Percentiles rank a stretch among this genome's conserved stretches.
Evolutionary conservation across 2,113 vertebrate species (phyloP).

Genomic region (Albula goreensis): DNA sequence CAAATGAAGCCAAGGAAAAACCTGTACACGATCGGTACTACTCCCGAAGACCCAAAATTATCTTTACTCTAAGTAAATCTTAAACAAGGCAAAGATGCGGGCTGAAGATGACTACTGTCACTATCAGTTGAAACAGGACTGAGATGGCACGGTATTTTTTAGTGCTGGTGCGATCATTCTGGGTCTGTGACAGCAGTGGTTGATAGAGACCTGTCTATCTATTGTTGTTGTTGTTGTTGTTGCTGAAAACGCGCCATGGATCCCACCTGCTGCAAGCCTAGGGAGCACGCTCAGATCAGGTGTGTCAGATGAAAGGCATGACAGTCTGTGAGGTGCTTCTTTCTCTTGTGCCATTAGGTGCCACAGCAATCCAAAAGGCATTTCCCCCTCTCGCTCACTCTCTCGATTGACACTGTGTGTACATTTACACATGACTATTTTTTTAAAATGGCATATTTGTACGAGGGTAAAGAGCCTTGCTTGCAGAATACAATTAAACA

Average conservation of each 20-base stretch:
- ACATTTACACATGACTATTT: too few relatives aligned
- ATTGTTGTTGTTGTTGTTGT: not conserved
- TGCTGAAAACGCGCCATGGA: not conserved
- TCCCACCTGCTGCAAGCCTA: not conserved
- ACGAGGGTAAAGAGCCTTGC: too few relatives aligned
- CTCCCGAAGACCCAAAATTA: not conserved
- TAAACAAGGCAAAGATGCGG: not conserved
- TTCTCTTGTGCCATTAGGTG: conserved; percentile 47
- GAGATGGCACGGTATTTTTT: not conserved
- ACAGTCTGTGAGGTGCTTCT: conserved; percentile 41
- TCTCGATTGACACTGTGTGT: too few relatives aligned
- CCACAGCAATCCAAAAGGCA: not conserved
- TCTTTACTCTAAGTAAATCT: not conserved
- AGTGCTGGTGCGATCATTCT: not conserved
- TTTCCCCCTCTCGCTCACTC: not conserved
- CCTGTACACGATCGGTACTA: not conserved
- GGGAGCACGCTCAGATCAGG: conserved; percentile 5
- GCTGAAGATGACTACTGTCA: not conserved
- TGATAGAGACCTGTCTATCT: not conserved
- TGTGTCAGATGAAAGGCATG: conserved; percentile 17
- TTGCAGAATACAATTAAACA: too few relatives aligned
- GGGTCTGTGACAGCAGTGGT: not conserved
- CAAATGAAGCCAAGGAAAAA: not conserved
- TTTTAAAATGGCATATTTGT: too few relatives aligned
- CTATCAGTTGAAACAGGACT: not conserved